These are phyloP conservation scores for Rhinogobio ventralis DNA, from an alignment of 2,797 vertebrate species.

Conservation along the genomic window DNA sequence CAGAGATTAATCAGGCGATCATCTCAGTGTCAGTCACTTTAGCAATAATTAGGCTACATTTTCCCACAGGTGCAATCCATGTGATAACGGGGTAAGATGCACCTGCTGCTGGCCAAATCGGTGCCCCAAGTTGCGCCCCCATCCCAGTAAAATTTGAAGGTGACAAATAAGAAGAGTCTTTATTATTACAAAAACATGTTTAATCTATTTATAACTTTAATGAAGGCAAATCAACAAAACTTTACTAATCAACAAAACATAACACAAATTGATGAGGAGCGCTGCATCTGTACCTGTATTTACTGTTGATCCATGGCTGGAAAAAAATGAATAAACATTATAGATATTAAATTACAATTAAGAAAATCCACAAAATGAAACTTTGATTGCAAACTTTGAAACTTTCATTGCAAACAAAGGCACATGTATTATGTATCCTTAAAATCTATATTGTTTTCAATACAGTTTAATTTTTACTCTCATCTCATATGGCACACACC, in stretches of 20 bases:
- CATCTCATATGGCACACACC: neutral
- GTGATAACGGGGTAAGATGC: neutral
- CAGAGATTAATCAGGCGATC: conserved; percentile 14
- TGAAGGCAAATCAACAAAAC: neutral
- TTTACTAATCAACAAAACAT: neutral
- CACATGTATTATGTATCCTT: neutral
- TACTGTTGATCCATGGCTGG: neutral
- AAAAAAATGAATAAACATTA: neutral
- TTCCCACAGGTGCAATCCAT: neutral
- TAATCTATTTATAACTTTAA: neutral
- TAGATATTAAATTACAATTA: neutral
- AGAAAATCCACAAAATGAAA: neutral
- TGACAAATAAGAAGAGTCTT: neutral
- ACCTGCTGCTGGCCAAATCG: neutral
- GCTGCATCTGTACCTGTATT: neutral
- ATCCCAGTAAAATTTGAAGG: neutral
- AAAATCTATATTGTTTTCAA: neutral
- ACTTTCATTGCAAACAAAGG: neutral
- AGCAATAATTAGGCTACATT: neutral
- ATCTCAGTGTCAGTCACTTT: neutral
- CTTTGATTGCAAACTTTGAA: too few relatives aligned
- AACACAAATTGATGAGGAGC: neutral
- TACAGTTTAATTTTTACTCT: neutral
- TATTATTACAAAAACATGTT: neutral
- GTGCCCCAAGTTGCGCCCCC: neutral